Base-by-base conservation (phyloP, 2,113 vertebrate species). In the Triplophysa dalaica region DNA sequence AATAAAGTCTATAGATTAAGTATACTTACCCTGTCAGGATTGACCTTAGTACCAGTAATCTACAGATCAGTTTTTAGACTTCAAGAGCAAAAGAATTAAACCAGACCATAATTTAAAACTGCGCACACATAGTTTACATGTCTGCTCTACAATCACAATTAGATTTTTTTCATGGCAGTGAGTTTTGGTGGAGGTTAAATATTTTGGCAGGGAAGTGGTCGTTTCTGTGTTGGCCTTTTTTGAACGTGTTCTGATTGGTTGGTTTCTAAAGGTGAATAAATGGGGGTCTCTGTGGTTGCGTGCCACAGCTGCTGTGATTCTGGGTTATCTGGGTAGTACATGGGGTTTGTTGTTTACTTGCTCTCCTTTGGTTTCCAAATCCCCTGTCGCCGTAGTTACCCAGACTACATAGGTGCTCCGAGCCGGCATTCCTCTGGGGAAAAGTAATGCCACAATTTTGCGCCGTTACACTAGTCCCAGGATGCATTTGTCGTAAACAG, bases 311-410 rank as follows among this genome's bases (percentile, higher is more conserved):
- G 70, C 13, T 1, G 29, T 45, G 43, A 45, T 52, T 72, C 5
- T 72, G 16, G 33, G 16, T 62, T 26, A 26, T 62, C 21, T 61
- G 38, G 6, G 72, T 43, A 43, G n/a, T 62, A 21, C 58, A 75
- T 75, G 10, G 62, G 11, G 16, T 45, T n/a, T n/a, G 58, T 63
- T 63, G 22, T 63, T 75, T 41, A 45, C 72, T 74, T 24, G 70
- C 21, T 62, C 22, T 74, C 8, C 21, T 45, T 21, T 43, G 54
- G 41, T 11, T 74, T 21, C 26, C 33, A 26, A n/a, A 72, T 41
- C 58, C 38, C 41, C 48, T 43, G 73, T 82, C 73, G 48, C 72
- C 80, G 70, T 82, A 80, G 81, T 79, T 79, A 80, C 80, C 75
- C 50, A 63, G 48, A 75, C 63, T 80, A 13, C 78, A 13, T 60